A percentile compares a stretch with the other conserved stretches of the same genome.
phyloP scores from a whole-genome alignment of 1,140 invertebrate genomes.

The Ditylenchus dipsaci region DNA sequence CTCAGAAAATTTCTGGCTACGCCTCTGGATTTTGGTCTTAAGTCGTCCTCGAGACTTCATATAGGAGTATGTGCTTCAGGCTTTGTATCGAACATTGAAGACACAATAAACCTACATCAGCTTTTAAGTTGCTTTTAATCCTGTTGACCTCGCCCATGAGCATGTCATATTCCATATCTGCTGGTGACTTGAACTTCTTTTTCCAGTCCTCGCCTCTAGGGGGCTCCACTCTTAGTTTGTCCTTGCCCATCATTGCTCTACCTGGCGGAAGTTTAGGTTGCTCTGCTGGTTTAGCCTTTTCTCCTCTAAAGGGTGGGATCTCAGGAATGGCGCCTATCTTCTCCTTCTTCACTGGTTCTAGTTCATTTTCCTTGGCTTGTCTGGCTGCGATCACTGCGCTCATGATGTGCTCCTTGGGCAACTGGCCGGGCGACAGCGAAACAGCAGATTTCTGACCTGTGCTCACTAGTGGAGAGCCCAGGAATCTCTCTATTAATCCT shows the following conservation, averaged over 20 bases:
- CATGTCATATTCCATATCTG: constrained; percentile 50
- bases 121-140: constrained; percentile 37
- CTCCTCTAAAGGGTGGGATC: constrained; percentile 17
- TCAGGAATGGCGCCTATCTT: neutral
- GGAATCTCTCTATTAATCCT: too few species aligned
- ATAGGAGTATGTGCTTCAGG: too few species aligned
- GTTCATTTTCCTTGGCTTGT: constrained; percentile 1
- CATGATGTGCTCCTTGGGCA: constrained; percentile 47
- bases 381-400: constrained; percentile 35
- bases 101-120: constrained; percentile 2
- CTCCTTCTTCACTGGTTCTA: constrained; percentile 10
- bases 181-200: constrained; percentile 20
- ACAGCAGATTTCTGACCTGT: constrained; percentile 50
- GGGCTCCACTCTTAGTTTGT: constrained; percentile 18
- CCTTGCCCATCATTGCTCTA: neutral
- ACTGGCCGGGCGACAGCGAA: constrained; percentile 29
- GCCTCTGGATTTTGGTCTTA: too few species aligned
- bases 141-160: constrained; percentile 51
- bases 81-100: too few species aligned
- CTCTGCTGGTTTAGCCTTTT: constrained; percentile 31
- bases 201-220: constrained; percentile 29
- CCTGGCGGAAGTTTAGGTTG: neutral
- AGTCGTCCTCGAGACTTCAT: too few species aligned
- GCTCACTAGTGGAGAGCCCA: constrained; percentile 5
- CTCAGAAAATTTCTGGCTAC: too few species aligned